A percentile compares a stretch with the other conserved stretches of the same genome.
Conservation (phyloP, 2,888 invertebrate species). For the Melinaea marsaeus region DNA sequence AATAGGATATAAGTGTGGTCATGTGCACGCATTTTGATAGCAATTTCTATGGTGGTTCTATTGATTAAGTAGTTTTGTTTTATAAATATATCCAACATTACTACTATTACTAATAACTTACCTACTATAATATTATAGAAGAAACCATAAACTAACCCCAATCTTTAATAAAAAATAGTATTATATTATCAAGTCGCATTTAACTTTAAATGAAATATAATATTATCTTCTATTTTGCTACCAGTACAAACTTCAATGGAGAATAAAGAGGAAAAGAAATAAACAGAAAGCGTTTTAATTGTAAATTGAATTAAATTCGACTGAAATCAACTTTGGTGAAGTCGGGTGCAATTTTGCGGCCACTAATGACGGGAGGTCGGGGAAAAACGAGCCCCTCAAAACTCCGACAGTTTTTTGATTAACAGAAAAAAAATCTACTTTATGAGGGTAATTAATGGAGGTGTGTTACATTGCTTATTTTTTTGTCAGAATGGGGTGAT, state of each 20-base stretch:
- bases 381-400: slow-evolving; percentile 43
- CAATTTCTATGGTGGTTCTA: slow-evolving; percentile 43
- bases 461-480: slow-evolving; percentile 44
- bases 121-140: too few species aligned
- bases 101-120: too few species aligned
- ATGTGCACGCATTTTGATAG: slow-evolving; percentile 63
- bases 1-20: slow-evolving; percentile 62
- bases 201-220: too few species aligned
- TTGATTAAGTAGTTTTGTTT: background rate
- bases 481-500: slow-evolving; percentile 42
- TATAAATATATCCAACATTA: too few species aligned
- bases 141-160: too few species aligned
- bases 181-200: too few species aligned
- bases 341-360: slow-evolving; percentile 48
- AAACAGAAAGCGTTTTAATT: slow-evolving; percentile 68
- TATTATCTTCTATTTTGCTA: background rate
- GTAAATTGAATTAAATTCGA: slow-evolving; percentile 72
- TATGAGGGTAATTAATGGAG: slow-evolving; percentile 61
- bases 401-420: slow-evolving; percentile 63
- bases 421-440: slow-evolving; percentile 54
- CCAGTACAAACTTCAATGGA: slow-evolving; percentile 38
- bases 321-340: slow-evolving; percentile 58
- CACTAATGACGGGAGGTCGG: slow-evolving; percentile 53
- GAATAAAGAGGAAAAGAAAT: slow-evolving; percentile 63
- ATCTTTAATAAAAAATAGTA: too few species aligned